Evolutionary conservation across 2,888 invertebrate genomes (phyloP).

Genomic region (Pandemis cinnamomeana): DNA sequence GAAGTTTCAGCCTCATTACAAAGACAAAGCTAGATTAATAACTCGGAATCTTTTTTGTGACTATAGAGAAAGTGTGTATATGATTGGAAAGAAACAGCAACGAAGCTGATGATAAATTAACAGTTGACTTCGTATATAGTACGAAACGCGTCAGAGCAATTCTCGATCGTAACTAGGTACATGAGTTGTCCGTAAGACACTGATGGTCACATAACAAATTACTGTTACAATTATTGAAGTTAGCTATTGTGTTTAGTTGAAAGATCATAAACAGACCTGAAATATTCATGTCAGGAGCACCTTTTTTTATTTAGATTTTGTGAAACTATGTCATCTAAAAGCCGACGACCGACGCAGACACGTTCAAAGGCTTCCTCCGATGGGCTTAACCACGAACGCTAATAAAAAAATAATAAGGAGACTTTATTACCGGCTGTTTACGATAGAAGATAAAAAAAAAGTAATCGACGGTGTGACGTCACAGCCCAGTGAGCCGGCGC

Average conservation of each 20-base stretch:
- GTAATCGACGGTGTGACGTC: slow-evolving; percentile 75
- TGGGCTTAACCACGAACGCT: slow-evolving; percentile 35
- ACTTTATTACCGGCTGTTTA: slow-evolving; percentile 78
- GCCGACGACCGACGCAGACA: slow-evolving; percentile 15
- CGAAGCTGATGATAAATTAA: too few species aligned
- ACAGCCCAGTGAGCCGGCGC: slow-evolving; percentile 77
- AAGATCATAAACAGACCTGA: too few species aligned
- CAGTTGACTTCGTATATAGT: too few species aligned
- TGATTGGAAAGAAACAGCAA: too few species aligned
- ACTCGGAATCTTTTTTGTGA: too few species aligned
- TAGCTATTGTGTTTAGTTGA: too few species aligned
- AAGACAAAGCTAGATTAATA: neutral
- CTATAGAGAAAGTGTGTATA: too few species aligned
- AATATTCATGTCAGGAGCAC: neutral
- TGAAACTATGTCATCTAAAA: slow-evolving; percentile 7
- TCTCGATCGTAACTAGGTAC: too few species aligned
- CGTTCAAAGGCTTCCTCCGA: slow-evolving; percentile 36
- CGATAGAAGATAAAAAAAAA: slow-evolving; percentile 72
- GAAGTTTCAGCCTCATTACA: neutral
- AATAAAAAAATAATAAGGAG: slow-evolving; percentile 62
- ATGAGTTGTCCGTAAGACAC: too few species aligned
- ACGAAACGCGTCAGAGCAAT: too few species aligned
- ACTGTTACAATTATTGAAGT: too few species aligned
- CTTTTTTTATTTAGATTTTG: neutral
- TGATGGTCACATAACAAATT: too few species aligned